Evolutionary conservation across 2,888 invertebrate species (phyloP).

Genomic region (Serrognathus titanus): DNA sequence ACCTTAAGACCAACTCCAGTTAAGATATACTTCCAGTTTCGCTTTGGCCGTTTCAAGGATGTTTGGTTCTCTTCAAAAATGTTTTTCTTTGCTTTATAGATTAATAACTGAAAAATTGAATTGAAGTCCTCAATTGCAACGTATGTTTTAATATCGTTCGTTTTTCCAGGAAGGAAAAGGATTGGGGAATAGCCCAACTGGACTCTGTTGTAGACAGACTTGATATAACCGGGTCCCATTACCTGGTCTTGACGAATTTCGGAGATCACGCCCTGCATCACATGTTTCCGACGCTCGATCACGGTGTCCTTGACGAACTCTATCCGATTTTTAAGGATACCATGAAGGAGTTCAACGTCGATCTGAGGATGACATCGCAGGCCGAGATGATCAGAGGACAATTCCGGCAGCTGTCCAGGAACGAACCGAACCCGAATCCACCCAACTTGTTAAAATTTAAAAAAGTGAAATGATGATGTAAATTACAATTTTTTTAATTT

Average conservation of each 20-base stretch:
- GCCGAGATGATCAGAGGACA: constrained; percentile 65
- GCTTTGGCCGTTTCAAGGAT: too few relatives aligned
- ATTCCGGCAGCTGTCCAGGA: constrained; percentile 58
- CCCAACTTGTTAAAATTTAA: constrained; percentile 18
- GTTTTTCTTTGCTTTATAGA: too few relatives aligned
- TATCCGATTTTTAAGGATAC: constrained; percentile 62
- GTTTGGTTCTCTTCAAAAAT: too few relatives aligned
- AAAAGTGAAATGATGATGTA: too few relatives aligned
- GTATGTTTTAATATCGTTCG: too few relatives aligned
- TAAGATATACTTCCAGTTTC: too few relatives aligned
- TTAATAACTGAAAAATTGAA: too few relatives aligned
- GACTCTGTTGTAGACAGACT: constrained; percentile 71
- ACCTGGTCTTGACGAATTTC: constrained; percentile 67
- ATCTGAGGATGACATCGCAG: constrained; percentile 51
- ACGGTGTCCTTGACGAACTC: constrained; percentile 64
- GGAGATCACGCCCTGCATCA: constrained; percentile 80
- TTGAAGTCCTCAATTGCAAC: too few relatives aligned
- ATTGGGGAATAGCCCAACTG: constrained; percentile 77
- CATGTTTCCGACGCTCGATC: constrained; percentile 77
- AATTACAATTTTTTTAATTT: too few relatives aligned
- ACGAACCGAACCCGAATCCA: constrained; percentile 42
- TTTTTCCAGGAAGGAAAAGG: constrained; percentile 49
- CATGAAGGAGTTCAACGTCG: constrained; percentile 61
- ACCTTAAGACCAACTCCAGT: too few relatives aligned
- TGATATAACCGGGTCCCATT: constrained; percentile 63